phyloP scores from a whole-genome alignment of 1,140 invertebrate genomes.

The Ceratosolen fusciceps region DNA sequence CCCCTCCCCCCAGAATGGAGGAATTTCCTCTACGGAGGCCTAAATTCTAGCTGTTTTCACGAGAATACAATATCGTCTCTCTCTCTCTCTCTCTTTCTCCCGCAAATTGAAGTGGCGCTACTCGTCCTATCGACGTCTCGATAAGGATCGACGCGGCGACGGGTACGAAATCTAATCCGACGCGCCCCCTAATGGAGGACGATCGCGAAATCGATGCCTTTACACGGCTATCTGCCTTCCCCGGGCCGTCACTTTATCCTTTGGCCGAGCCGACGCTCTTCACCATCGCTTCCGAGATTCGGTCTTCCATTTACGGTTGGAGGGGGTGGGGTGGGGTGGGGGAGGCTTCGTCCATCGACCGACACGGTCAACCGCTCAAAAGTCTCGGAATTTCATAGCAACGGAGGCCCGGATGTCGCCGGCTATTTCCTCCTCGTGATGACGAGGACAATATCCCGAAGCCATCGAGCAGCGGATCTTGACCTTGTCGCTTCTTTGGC shows the following conservation, averaged over 20 bases:
- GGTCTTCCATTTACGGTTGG: neutral
- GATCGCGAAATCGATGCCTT: slow-evolving; percentile 30
- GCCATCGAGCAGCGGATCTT: neutral
- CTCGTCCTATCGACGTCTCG: neutral
- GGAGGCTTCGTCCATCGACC: neutral
- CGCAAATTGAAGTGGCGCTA: slow-evolving; percentile 32
- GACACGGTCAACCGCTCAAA: slow-evolving; percentile 18
- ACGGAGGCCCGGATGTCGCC: neutral
- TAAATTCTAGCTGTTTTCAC: too few species aligned
- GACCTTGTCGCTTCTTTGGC: slow-evolving; percentile 13
- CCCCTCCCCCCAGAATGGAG: too few species aligned
- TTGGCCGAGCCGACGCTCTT: neutral
- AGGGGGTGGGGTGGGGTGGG: too few species aligned
- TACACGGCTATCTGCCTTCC: neutral
- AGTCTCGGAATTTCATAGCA: slow-evolving; percentile 36
- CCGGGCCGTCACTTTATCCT: neutral
- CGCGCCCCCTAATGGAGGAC: slow-evolving; percentile 45
- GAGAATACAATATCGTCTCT: neutral
- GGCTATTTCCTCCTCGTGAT: slow-evolving; percentile 12
- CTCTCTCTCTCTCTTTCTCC: neutral
- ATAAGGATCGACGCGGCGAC: slow-evolving; percentile 24
- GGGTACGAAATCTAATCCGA: slow-evolving; percentile 41
- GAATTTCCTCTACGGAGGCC: too few species aligned
- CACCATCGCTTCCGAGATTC: slow-evolving; percentile 12
- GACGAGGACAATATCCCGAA: neutral